Conservation (phyloP, 2,888 invertebrate genomes). For the Leptogaster cylindrica region DNA sequence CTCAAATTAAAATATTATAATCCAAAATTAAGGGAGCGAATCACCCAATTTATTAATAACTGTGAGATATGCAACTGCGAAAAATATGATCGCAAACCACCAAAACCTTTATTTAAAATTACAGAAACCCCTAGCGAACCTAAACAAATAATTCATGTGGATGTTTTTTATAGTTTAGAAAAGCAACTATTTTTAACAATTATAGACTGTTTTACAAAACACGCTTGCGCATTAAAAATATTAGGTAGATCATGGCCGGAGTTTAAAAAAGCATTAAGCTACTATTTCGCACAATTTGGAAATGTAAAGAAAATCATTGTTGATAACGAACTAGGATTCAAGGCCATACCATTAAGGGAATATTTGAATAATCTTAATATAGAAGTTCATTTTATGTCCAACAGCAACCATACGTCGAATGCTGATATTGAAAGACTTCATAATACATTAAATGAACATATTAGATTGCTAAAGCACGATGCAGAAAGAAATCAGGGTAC, state of each 20-base stretch:
- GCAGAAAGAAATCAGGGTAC: not conserved
- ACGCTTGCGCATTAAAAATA: slow-evolving; percentile 31
- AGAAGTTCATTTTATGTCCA: slow-evolving; percentile 6
- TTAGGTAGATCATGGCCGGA: slow-evolving; percentile 32
- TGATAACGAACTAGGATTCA: not conserved
- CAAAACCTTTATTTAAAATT: slow-evolving; percentile 1
- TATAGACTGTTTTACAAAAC: slow-evolving; percentile 40
- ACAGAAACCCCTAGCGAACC: slow-evolving; percentile 23
- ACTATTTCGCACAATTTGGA: not conserved
- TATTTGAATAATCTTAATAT: not conserved
- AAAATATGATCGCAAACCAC: not conserved
- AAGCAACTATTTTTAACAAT: slow-evolving; percentile 36
- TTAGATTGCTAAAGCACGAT: slow-evolving; percentile 6
- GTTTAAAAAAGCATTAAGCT: slow-evolving; percentile 9
- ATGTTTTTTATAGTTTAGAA: slow-evolving; percentile 36
- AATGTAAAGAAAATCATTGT: not conserved
- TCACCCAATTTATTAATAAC: too few relatives aligned
- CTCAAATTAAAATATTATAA: too few relatives aligned
- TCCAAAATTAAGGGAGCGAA: too few relatives aligned
- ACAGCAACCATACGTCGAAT: slow-evolving; percentile 9
- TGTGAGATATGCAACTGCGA: too few relatives aligned
- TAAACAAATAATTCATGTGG: slow-evolving; percentile 33
- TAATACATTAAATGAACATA: slow-evolving; percentile 15
- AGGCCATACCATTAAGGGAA: not conserved
- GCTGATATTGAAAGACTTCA: not conserved